Percentiles rank a stretch among this genome's conserved stretches.
Evolutionary conservation across 2,797 vertebrate genomes (phyloP).

Genomic region (Halcyon leucocephala): DNA sequence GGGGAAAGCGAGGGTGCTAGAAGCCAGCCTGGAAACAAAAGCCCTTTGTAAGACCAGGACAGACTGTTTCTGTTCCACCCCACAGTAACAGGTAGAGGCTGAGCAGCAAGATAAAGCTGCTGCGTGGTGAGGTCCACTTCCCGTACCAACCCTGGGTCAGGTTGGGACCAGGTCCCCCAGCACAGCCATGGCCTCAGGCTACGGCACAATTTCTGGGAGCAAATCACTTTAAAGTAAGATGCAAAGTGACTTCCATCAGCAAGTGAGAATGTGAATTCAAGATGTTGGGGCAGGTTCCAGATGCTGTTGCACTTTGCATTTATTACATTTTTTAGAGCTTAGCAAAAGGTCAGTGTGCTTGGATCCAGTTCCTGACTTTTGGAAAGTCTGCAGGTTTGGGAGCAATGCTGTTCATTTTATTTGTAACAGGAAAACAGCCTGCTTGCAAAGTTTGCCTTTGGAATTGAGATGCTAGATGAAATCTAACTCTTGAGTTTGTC

Average conservation of each 20-base stretch:
- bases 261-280: slow-evolving; percentile 50
- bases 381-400: slow-evolving; percentile 24
- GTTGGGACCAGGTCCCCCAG: neutral
- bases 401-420: neutral
- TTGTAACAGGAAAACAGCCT: neutral
- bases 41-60: neutral
- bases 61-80: neutral
- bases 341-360: slow-evolving; percentile 37
- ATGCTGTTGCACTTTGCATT: slow-evolving; percentile 7
- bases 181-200: neutral
- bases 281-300: slow-evolving; percentile 29
- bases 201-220: neutral
- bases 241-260: slow-evolving; percentile 25
- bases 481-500: neutral
- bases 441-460: neutral
- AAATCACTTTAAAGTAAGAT: neutral
- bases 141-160: fast-evolving
- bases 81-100: neutral
- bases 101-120: neutral
- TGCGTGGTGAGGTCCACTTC: neutral
- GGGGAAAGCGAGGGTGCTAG: neutral
- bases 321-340: slow-evolving; percentile 48
- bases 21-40: slow-evolving; percentile 2
- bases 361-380: slow-evolving; percentile 11
- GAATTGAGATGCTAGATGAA: neutral